Conservation (phyloP, 2,888 invertebrate species). For the Agrotis exclamationis region DNA sequence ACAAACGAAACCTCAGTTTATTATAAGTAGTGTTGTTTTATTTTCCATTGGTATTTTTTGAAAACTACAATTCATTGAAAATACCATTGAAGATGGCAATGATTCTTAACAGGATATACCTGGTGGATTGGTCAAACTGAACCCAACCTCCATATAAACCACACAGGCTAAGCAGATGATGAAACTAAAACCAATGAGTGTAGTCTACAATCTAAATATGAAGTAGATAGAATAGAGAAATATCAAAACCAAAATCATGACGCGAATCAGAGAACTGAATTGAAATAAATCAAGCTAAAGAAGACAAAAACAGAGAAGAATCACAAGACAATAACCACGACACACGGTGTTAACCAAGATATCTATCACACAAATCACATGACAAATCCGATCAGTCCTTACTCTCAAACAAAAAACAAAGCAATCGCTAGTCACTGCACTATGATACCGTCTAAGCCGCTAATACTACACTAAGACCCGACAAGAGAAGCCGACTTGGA, state of each 20-base stretch:
- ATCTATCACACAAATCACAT: slow-evolving; percentile 57
- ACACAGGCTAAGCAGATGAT: too few species aligned
- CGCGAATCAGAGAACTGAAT: neutral
- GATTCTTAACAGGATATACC: too few species aligned
- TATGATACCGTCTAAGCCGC: slow-evolving; percentile 83
- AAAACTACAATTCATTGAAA: neutral
- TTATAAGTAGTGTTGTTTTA: neutral
- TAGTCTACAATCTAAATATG: neutral
- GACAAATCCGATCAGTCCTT: slow-evolving; percentile 65
- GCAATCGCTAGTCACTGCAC: slow-evolving; percentile 77
- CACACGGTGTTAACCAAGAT: slow-evolving; percentile 29
- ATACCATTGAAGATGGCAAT: neutral
- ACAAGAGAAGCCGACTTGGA: slow-evolving; percentile 84
- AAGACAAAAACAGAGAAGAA: neutral
- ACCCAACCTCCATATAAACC: too few species aligned
- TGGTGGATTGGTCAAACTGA: too few species aligned
- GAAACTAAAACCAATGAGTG: too few species aligned
- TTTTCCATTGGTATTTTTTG: neutral
- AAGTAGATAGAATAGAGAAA: neutral
- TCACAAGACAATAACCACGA: slow-evolving; percentile 24
- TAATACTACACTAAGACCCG: slow-evolving; percentile 84
- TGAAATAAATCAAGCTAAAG: neutral
- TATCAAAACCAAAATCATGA: neutral
- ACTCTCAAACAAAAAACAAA: slow-evolving; percentile 68
- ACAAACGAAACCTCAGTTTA: neutral